These are phyloP conservation scores for Hippopotamus amphibius DNA, from an alignment of 2,113 vertebrate species.

Conservation along the genomic window DNA sequence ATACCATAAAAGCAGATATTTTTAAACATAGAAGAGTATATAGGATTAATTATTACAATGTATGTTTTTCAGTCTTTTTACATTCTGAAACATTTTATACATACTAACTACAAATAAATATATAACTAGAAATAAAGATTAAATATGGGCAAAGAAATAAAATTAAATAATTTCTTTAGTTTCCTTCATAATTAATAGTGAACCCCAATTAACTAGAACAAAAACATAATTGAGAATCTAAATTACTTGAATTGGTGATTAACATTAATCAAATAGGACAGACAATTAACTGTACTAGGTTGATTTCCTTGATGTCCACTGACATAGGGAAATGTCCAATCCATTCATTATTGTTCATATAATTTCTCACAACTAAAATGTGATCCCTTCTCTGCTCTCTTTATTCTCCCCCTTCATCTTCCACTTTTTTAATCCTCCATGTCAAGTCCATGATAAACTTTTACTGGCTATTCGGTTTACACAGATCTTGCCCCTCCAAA, in stretches of 20 bases:
- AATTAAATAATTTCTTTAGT: not conserved
- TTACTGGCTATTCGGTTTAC: not conserved
- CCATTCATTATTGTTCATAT: not conserved
- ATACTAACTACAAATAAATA: not conserved
- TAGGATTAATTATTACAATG: not conserved
- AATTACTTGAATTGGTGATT: not conserved
- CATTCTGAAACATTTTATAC: not conserved
- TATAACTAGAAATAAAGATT: not conserved
- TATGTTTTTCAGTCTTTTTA: not conserved
- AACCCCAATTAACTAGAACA: not conserved
- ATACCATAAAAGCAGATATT: not conserved
- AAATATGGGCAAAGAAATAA: conserved; percentile 17
- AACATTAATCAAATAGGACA: not conserved
- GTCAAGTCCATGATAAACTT: not conserved
- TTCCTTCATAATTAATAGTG: not conserved
- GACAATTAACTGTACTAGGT: not conserved
- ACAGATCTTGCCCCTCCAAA: not conserved
- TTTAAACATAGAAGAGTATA: not conserved
- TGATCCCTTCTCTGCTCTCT: not conserved
- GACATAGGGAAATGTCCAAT: not conserved
- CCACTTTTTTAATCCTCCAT: not conserved
- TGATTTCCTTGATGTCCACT: not conserved
- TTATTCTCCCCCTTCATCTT: not conserved
- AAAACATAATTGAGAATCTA: not conserved
- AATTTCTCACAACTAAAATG: not conserved